A percentile compares a stretch with the other conserved stretches of the same genome.
Conservation (phyloP, 2,888 invertebrate genomes). For the Cancer borealis region DNA sequence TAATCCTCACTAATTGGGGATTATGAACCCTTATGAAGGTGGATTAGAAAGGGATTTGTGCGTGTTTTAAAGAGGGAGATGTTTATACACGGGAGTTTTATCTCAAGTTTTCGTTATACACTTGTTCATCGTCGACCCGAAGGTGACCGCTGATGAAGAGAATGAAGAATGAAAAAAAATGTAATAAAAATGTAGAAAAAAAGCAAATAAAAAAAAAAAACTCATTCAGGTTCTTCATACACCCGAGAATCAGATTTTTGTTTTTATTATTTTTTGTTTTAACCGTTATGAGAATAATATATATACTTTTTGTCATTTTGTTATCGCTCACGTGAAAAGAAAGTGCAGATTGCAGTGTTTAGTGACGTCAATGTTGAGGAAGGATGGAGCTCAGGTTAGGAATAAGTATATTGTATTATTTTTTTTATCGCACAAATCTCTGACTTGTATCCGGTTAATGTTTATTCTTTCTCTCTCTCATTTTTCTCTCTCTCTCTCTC, state of each 20-base stretch:
- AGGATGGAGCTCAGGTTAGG: background rate
- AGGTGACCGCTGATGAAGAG: background rate
- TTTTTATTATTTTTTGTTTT: background rate
- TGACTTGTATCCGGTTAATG: background rate
- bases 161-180: background rate
- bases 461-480: background rate
- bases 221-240: background rate
- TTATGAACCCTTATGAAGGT: conserved; percentile 51
- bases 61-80: background rate
- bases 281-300: background rate
- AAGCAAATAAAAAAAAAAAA: background rate
- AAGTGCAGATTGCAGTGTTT: background rate
- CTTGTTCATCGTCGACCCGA: background rate
- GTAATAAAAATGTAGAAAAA: background rate
- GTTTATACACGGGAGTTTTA: background rate
- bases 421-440: background rate
- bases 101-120: background rate
- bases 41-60: conserved; percentile 12
- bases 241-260: background rate
- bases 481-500: conserved; percentile 20
- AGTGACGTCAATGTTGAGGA: background rate
- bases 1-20: conserved; percentile 66
- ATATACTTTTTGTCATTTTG: background rate
- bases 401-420: background rate
- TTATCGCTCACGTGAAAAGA: background rate